Evolutionary conservation across 2,113 vertebrate genomes (phyloP).

Genomic region (Psophia crepitans): DNA sequence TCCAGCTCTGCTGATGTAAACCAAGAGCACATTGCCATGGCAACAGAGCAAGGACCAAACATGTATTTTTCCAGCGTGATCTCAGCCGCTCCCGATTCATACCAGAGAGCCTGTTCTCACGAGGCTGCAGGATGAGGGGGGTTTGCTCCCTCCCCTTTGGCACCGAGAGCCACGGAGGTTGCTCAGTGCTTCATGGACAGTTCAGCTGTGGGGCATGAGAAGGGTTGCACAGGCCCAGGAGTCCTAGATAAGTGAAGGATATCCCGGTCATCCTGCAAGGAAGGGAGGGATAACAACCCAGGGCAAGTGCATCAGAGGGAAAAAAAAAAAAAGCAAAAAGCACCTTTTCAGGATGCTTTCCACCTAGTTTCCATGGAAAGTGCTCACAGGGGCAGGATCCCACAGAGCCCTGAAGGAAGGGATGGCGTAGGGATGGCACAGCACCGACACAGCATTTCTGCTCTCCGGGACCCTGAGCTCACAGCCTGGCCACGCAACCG

Average conservation of each 20-base stretch:
- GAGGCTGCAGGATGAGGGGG: neutral
- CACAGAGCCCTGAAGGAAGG: neutral
- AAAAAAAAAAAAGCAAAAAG: neutral
- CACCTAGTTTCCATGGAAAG: neutral
- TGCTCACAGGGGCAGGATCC: neutral
- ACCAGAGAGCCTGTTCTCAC: neutral
- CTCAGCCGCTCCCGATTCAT: neutral
- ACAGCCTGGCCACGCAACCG: neutral
- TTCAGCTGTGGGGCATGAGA: neutral
- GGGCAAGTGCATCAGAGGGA: neutral
- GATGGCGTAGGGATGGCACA: neutral
- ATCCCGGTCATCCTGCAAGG: neutral
- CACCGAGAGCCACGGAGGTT: accelerated
- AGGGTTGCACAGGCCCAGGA: too few species aligned
- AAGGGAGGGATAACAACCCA: neutral
- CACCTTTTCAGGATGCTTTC: neutral
- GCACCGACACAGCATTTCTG: neutral
- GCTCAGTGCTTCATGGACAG: neutral
- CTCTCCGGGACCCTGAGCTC: neutral
- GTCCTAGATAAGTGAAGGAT: too few species aligned
- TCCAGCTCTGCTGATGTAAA: neutral
- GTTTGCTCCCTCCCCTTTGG: neutral
- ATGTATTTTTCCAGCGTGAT: neutral
- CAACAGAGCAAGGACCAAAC: neutral
- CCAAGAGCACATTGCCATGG: neutral